Evolutionary conservation across 1,140 invertebrate species (phyloP).

Genomic region (Streblospio benedicti): DNA sequence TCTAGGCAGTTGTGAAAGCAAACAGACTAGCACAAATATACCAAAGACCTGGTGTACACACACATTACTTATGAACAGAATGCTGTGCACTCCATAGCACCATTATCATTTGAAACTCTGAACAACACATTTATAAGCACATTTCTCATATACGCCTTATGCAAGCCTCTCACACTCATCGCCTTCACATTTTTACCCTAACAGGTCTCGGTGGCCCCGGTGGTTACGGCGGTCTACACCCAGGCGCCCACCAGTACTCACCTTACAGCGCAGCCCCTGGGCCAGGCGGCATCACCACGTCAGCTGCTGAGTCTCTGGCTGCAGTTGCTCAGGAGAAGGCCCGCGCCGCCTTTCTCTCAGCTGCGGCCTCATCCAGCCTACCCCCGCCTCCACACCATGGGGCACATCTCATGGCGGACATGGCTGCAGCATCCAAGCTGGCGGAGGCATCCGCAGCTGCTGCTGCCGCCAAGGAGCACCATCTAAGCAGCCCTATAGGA

Average conservation of each 20-base stretch:
- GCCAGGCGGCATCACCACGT: conserved; percentile 49
- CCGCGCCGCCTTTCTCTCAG: conserved; percentile 28
- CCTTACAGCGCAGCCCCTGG: conserved; percentile 24
- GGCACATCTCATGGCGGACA: not conserved
- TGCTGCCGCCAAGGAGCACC: conserved; percentile 1
- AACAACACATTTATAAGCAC: too few relatives aligned
- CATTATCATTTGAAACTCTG: too few relatives aligned
- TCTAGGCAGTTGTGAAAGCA: too few relatives aligned
- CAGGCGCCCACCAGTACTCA: conserved; percentile 56
- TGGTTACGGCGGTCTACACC: conserved; percentile 47
- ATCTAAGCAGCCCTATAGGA: not conserved
- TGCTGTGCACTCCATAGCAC: too few relatives aligned
- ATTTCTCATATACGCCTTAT: too few relatives aligned
- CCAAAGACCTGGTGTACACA: too few relatives aligned
- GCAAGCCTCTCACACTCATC: too few relatives aligned
- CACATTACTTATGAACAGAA: too few relatives aligned
- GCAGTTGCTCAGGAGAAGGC: conserved; percentile 24
- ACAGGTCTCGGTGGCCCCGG: conserved; percentile 22
- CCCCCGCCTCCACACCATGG: conserved; percentile 11
- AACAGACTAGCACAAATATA: too few relatives aligned
- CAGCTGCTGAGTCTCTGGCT: conserved; percentile 40
- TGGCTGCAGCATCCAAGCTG: not conserved
- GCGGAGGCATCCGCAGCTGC: not conserved
- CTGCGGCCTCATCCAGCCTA: conserved; percentile 21
- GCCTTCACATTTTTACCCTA: too few relatives aligned